These are phyloP conservation scores for Cistogaster globosa DNA, from an alignment of 2,888 invertebrate species.

Conservation along the genomic window DNA sequence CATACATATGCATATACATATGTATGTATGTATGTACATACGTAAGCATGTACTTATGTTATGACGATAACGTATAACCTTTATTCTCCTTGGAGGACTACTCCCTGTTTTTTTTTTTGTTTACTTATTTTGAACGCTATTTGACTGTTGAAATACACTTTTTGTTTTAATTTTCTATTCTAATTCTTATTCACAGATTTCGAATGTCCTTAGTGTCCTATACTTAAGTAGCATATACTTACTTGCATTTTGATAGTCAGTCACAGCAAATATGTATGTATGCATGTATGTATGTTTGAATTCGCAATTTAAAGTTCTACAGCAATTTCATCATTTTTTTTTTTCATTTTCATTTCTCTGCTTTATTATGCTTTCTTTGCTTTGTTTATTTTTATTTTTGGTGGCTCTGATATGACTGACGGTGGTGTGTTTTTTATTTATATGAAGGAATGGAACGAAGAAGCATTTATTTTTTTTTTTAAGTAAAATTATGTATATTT, in stretches of 20 bases:
- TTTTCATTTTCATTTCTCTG: slow-evolving; percentile 30
- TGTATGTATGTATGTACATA: neutral
- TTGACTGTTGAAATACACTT: slow-evolving; percentile 22
- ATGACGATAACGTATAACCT: slow-evolving; percentile 40
- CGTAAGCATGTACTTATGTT: neutral
- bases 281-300: too few relatives aligned
- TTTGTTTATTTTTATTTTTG: slow-evolving; percentile 31
- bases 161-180: slow-evolving; percentile 5
- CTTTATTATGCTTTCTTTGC: slow-evolving; percentile 37
- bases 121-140: neutral
- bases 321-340: slow-evolving; percentile 35
- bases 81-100: slow-evolving; percentile 64
- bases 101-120: slow-evolving; percentile 51
- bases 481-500: slow-evolving; percentile 46
- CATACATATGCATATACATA: too few relatives aligned
- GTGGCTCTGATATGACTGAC: slow-evolving; percentile 14
- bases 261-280: neutral
- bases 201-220: neutral
- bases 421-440: neutral
- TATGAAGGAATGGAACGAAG: slow-evolving; percentile 27
- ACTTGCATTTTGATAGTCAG: neutral
- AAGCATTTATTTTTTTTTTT: neutral
- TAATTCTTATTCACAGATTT: neutral
- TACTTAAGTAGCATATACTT: slow-evolving; percentile 2
- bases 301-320: slow-evolving; percentile 39